These are phyloP conservation scores for Vollenhovia emeryi DNA, from an alignment of 1,140 invertebrate genomes.

Conservation along the genomic window DNA sequence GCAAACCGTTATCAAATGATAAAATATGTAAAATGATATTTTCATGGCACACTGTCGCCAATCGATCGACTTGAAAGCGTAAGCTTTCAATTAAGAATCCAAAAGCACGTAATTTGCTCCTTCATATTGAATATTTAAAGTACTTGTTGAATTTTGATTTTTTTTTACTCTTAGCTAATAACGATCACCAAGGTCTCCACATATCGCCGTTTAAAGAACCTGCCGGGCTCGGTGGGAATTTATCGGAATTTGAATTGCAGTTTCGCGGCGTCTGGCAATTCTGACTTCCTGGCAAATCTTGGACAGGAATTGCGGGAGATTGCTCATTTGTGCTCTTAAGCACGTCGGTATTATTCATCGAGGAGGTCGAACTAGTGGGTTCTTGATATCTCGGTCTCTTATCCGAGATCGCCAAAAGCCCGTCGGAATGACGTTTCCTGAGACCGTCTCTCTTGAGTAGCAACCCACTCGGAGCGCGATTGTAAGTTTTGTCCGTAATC, in stretches of 20 bases:
- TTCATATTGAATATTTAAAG: background rate
- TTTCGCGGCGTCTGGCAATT: constrained; percentile 66
- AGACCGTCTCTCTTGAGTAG: constrained; percentile 66
- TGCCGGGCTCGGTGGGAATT: constrained; percentile 74
- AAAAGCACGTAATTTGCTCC: background rate
- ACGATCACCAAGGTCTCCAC: constrained; percentile 85
- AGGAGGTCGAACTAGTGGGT: constrained; percentile 70
- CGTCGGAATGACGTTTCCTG: constrained; percentile 79
- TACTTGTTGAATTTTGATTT: background rate
- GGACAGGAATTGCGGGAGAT: constrained; percentile 52
- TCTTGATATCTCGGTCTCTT: constrained; percentile 80
- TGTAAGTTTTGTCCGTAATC: constrained; percentile 83
- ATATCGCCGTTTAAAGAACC: constrained; percentile 82
- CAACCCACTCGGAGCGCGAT: constrained; percentile 59
- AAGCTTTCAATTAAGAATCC: background rate
- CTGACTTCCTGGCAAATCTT: constrained; percentile 77
- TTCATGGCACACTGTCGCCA: background rate
- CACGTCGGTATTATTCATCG: constrained; percentile 49
- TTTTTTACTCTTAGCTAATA: background rate
- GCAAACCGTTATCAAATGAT: background rate
- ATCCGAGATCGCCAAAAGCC: constrained; percentile 80
- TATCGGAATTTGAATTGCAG: constrained; percentile 75
- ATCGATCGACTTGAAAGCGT: background rate
- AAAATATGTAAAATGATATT: constrained; percentile 3
- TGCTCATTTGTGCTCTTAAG: constrained; percentile 72